Base-by-base conservation (phyloP, 2,797 vertebrate species). In the Champsocephalus esox region DNA sequence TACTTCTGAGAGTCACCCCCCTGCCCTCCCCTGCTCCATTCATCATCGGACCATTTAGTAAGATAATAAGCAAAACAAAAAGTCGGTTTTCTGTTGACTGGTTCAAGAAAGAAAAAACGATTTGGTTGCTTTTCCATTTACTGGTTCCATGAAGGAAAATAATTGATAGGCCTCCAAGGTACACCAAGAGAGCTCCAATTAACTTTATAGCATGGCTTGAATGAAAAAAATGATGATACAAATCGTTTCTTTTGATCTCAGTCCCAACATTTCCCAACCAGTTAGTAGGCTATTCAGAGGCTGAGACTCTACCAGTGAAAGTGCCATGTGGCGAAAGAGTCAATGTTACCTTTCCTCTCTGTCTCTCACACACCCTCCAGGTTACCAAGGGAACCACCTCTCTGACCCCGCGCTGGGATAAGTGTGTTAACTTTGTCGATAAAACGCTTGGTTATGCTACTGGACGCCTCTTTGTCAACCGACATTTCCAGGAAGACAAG, bases 401-500 rank as follows among this genome's bases (percentile, higher is more conserved):
- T 50, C 90, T 99, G 83, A 93, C 95, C 63, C 96, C 97, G 63
- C 97, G 97, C 54, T 99, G 98, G 98, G 97, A 99, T 77, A 98
- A 97, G 92, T 99, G 98, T 79, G 97, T 99, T 28, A 98, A 97
- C 91, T 97, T 97, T 3, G 95, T 98, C 0, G 97, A 99, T 92
- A 96, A 94, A 46, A 92, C 97, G 0, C 95, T 99, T 6, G 94
- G 96, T 71, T 98, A 97, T 0, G 96, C 96, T 80, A 95, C 95
- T 17, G 98, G 98, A 0, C 97, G 96, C 77, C 96, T 99, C 91
- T 99, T 99, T 85, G 96, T 99, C 80, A 88, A 97, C 79, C 91
- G 95, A 32, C 96, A 98, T 90, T 99, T 99, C 90, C 96, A 97
- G 92, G 98, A 99, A 89, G 97, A 99, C 90, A 99, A 99, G 92